Evolutionary conservation across 2,888 invertebrate species (phyloP), one percentile per base, ranked within the genome.

Genomic region (Crepidodera aurea): DNA sequence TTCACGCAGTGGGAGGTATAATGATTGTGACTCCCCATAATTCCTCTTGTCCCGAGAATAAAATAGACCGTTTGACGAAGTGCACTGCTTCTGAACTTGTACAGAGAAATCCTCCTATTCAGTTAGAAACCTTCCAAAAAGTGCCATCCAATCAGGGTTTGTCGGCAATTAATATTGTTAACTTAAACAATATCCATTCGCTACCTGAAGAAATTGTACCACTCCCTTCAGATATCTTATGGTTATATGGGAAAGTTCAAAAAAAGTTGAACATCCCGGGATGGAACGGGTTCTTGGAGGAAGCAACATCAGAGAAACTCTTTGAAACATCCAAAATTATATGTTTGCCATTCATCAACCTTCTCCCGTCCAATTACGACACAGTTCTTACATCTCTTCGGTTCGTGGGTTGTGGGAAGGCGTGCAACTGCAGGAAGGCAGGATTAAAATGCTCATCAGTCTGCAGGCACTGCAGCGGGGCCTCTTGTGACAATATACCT

Each of bases 1-100:
- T 74, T 53, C 75, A 74, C 56, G 65, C 60, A 12, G 73, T 74
- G 74, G 73, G 73, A 40, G 71, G 72, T 44, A 75, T 76, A 27
- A 64, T 62, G 62, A 56, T 60, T 50, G 67, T 72, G 27, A 72
- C 69, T 44, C 72, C 71, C 46, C 19, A 13, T 8, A 18, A 40
- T 18, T 8, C 40, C 13, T 13, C 13, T 2, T 3, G 1, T 6
- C 40, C 40, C 18, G 40, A 40, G 7, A 3, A 15, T 13, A 6
- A 40, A 13, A 40, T n/a, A n/a, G n/a, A n/a, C n/a, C n/a, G n/a
- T n/a, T n/a, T n/a, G n/a, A n/a, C n/a, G n/a, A n/a, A n/a, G n/a
- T n/a, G n/a, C n/a, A n/a, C n/a, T n/a, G n/a, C n/a, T n/a, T n/a
- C n/a, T n/a, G n/a, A n/a, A n/a, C n/a, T n/a, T n/a, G n/a, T n/a